These are phyloP conservation scores for Leucophenga maculata DNA, from an alignment of 2,888 invertebrate genomes.

Conservation along the genomic window DNA sequence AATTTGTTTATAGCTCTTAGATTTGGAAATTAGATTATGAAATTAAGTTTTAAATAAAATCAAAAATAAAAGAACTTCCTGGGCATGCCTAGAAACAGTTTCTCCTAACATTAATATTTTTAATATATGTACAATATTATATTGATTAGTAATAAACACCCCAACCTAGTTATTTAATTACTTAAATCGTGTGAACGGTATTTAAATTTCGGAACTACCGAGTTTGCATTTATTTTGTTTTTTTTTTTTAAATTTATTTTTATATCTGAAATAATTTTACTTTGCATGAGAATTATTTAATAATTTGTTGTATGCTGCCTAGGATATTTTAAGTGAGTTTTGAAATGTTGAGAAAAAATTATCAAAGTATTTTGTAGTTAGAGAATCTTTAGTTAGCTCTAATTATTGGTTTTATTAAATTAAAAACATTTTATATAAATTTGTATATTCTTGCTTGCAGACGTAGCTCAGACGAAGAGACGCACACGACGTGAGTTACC, in stretches of 20 bases:
- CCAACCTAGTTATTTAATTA: no score
- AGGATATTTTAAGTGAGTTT: slow-evolving; percentile 49
- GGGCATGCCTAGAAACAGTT: no score
- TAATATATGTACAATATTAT: no score
- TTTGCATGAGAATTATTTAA: slow-evolving; percentile 47
- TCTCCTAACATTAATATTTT: no score
- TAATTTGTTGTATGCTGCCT: slow-evolving; percentile 39
- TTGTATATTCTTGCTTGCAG: slow-evolving; percentile 48
- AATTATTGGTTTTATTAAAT: not conserved
- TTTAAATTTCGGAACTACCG: not conserved
- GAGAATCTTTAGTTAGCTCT: not conserved
- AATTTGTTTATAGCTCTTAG: no score
- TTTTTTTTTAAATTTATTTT: no score
- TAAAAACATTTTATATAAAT: not conserved
- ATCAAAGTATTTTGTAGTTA: slow-evolving; percentile 10
- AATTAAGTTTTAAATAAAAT: no score
- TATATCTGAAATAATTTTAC: slow-evolving; percentile 3
- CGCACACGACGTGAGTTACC: slow-evolving; percentile 68
- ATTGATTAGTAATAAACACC: no score
- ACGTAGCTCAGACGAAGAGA: slow-evolving; percentile 69
- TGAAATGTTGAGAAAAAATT: not conserved
- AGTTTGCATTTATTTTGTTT: slow-evolving; percentile 9
- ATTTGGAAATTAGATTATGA: no score
- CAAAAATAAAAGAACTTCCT: no score
- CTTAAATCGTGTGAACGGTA: no score